phyloP scores from a whole-genome alignment of 2,113 vertebrate species.

The Rafetus swinhoei region DNA sequence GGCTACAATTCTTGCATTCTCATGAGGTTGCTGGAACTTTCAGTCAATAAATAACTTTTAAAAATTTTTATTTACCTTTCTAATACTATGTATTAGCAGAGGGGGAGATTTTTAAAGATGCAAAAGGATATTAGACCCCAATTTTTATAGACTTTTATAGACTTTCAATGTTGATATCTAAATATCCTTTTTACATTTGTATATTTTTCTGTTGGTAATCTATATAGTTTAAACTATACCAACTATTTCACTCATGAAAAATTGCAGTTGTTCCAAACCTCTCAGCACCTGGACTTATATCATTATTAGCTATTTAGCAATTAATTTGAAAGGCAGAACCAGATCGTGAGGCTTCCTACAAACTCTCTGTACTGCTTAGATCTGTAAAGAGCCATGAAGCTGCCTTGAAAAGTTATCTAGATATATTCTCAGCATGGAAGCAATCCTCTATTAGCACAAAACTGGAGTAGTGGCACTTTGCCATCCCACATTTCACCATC shows the following conservation, averaged over 20 bases:
- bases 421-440: not conserved
- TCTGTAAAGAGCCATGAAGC: not conserved
- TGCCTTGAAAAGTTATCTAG: not conserved
- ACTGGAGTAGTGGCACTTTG: not conserved
- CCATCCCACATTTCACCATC: not conserved
- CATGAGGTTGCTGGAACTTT: not conserved
- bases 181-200: not conserved
- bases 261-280: not conserved
- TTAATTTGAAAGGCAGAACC: not conserved
- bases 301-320: not conserved
- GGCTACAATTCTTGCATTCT: not conserved
- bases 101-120: not conserved
- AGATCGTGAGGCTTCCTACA: not conserved
- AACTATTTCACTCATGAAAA: not conserved
- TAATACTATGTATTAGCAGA: not conserved
- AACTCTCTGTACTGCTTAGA: not conserved
- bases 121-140: not conserved
- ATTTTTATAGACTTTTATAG: not conserved
- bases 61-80: not conserved
- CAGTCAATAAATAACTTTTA: not conserved
- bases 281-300: not conserved
- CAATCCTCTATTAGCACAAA: not conserved
- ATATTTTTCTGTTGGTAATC: not conserved
- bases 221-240: not conserved
- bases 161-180: not conserved